Conservation (phyloP, 23 tunicate species). For the Ciona savignyi region DNA sequence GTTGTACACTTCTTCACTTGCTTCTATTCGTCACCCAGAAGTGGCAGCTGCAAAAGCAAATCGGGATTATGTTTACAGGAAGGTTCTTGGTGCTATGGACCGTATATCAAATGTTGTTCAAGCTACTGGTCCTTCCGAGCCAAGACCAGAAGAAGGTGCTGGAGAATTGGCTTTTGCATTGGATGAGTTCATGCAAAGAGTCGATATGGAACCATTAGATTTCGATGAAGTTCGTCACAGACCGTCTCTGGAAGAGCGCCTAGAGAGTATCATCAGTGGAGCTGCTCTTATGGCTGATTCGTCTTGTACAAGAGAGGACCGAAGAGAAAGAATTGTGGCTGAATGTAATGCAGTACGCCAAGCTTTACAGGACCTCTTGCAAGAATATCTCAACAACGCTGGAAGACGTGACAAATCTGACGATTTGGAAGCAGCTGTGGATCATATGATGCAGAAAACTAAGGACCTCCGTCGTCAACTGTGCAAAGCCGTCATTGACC, state of each 20-base stretch:
- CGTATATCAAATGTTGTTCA: slow-evolving; percentile 76
- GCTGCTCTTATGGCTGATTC: slow-evolving; percentile 99
- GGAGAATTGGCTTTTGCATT: slow-evolving; percentile 92
- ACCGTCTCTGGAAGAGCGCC: slow-evolving; percentile 90
- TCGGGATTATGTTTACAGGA: slow-evolving; percentile 75
- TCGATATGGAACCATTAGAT: slow-evolving; percentile 89
- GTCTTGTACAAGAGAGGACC: slow-evolving; percentile 93
- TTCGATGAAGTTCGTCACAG: slow-evolving; percentile 87
- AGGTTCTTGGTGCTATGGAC: slow-evolving; percentile 72
- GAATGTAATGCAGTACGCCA: slow-evolving; percentile 97
- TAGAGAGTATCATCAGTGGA: slow-evolving; percentile 97
- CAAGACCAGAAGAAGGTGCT: slow-evolving; percentile 73
- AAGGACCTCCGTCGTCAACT: slow-evolving; percentile 85
- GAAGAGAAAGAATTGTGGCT: slow-evolving; percentile 96
- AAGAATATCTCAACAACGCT: slow-evolving; percentile 85
- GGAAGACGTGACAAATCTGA: slow-evolving; percentile 52
- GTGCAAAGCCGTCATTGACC: slow-evolving; percentile 97
- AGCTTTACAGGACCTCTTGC: slow-evolving; percentile 93
- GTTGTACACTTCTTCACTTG: slow-evolving; percentile 89
- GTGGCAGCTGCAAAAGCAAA: slow-evolving; percentile 98
- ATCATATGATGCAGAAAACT: slow-evolving; percentile 87
- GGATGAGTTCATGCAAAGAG: slow-evolving; percentile 80
- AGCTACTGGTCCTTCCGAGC: slow-evolving; percentile 78
- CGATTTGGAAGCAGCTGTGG: slow-evolving; percentile 89
- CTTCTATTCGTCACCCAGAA: slow-evolving; percentile 85